Base-by-base conservation (phyloP, 2,113 vertebrate species). In the Illadopsis cleaveri region DNA sequence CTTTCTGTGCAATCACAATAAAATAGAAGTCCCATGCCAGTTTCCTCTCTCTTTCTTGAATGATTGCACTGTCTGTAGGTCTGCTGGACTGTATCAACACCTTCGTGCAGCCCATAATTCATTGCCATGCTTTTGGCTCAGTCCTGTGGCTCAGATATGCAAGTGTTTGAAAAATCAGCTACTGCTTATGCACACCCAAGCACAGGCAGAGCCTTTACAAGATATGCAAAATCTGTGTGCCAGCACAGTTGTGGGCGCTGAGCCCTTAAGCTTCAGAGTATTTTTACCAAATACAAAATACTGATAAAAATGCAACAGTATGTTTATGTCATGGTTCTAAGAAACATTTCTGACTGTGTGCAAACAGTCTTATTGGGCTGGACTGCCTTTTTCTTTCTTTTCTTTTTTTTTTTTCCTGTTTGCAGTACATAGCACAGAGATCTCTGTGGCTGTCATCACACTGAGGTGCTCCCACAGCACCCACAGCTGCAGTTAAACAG, bases 211-310 rank as follows among this genome's bases (percentile, higher is more conserved):
- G 88, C 56, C 86, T 90, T 88, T 42, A 80, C 76, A 89, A 71
- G 75, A 94, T 71, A 73, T 40, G 47, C 58, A 71, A 73, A 87
- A 81, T 92, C 91, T 88, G 71, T 4, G 7, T 58, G 84, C 91
- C 90, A 88, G 86, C 84, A 80, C 65, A 77, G 90, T 91, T 91
- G 83, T 87, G 91, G 93, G 93, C 91, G 64, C 93, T 58, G 84
- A 95, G 96, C 95, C 95, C 91, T 95, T 86, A 91, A 94, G 95
- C 90, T 82, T 96, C 79, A 88, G 90, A 89, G 83, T 96, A 80
- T 95, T 94, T 94, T 88, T 82, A 73, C 64, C 4, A 7, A 86
- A 92, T 66, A 78, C 38, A 83, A 94, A 88, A 86, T 86, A 60
- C 79, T 75, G 85, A 89, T 95, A 92, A 97, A 95, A 96, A 95